Conservation (phyloP, 2,113 vertebrate species). For the Corydoras sp. region DNA sequence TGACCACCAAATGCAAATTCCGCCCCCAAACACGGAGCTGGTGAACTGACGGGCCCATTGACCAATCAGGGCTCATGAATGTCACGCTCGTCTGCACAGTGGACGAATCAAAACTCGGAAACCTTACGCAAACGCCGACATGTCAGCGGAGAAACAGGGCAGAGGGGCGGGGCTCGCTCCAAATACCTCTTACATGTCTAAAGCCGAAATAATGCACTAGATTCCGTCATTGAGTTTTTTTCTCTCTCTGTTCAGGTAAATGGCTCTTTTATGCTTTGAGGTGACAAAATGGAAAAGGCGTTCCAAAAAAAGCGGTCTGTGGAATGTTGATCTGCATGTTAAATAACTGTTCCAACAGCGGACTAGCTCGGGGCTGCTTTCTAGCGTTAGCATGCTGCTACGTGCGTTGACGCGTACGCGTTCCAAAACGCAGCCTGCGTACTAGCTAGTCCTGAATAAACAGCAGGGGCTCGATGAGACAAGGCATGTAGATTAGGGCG, state of each 20-base stretch:
- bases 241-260: conserved; percentile 59
- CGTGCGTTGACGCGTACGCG: neutral
- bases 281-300: neutral
- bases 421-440: neutral
- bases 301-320: neutral
- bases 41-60: conserved; percentile 30
- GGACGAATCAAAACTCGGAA: conserved; percentile 59
- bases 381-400: conserved; percentile 36
- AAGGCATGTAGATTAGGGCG: neutral
- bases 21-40: conserved; percentile 28
- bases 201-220: conserved; percentile 52
- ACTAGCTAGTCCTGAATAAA: neutral
- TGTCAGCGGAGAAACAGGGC: conserved; percentile 62
- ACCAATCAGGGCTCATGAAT: conserved; percentile 51
- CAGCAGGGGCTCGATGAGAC: neutral
- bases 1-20: conserved; percentile 30
- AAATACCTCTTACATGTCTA: conserved; percentile 81
- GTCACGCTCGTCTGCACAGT: conserved; percentile 46
- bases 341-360: conserved; percentile 33
- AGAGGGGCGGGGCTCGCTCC: conserved; percentile 69
- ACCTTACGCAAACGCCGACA: conserved; percentile 47
- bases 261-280: conserved; percentile 31
- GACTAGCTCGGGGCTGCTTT: neutral
- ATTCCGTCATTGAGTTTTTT: conserved; percentile 43
- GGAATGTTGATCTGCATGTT: conserved; percentile 20